Percentiles rank a stretch among this genome's conserved stretches.
phyloP scores from a whole-genome alignment of 2,888 invertebrate species.

The Lasioglossum malachurum region DNA sequence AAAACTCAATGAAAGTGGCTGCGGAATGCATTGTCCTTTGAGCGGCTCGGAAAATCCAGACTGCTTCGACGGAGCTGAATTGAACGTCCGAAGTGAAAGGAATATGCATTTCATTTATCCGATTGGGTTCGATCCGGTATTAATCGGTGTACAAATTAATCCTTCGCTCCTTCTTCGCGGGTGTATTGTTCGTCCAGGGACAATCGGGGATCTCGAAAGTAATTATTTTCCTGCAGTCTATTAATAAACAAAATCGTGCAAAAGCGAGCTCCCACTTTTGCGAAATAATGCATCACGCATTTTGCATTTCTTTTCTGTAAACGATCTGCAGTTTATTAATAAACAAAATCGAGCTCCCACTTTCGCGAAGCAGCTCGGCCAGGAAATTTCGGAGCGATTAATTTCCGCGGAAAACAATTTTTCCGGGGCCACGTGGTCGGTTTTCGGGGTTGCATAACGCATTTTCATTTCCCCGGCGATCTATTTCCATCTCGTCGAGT shows the following conservation, averaged over 20 bases:
- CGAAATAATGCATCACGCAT: background rate
- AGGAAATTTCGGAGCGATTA: background rate
- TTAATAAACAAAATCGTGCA: background rate
- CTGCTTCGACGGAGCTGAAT: background rate
- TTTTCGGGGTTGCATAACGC: conserved; percentile 41
- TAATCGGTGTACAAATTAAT: background rate
- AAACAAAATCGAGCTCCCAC: background rate
- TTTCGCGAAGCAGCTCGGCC: background rate
- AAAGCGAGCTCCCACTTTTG: background rate
- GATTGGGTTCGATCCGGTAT: background rate
- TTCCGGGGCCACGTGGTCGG: background rate
- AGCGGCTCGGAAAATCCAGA: background rate
- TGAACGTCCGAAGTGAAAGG: conserved; percentile 1
- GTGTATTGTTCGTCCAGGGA: too few relatives aligned
- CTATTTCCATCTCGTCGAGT: conserved; percentile 56
- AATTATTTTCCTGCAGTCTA: background rate
- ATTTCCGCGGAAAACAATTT: background rate
- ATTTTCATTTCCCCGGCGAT: conserved; percentile 36
- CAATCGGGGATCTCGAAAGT: background rate
- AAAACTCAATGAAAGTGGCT: background rate
- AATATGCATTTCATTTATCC: background rate
- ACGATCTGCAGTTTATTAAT: background rate
- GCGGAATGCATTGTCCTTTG: conserved; percentile 5
- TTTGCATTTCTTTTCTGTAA: too few relatives aligned
- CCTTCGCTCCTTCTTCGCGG: too few relatives aligned